A percentile compares a stretch with the other conserved stretches of the same genome.
Conservation (phyloP, 2,113 vertebrate genomes). For the Campylorhamphus procurvoides region DNA sequence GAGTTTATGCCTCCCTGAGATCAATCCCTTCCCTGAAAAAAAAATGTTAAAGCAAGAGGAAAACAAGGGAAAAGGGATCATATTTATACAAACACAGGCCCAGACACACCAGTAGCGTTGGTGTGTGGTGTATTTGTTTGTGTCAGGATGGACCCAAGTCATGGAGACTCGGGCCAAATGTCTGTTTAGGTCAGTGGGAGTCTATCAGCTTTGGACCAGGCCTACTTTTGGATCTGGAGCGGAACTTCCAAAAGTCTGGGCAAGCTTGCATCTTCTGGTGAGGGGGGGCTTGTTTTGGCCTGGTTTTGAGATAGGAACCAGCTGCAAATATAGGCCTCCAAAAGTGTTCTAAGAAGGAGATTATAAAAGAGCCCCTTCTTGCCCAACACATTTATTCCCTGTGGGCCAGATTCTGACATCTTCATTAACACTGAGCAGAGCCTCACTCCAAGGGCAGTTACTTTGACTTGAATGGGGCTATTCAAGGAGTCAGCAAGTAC, state of each 20-base stretch:
- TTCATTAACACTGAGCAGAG: constrained; percentile 47
- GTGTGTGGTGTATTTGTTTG: not conserved
- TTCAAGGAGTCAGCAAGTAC: constrained; percentile 42
- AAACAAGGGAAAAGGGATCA: not conserved
- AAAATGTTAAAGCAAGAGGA: not conserved
- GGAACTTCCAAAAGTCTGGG: constrained; percentile 36
- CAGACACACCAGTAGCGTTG: not conserved
- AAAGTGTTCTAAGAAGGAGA: constrained; percentile 55
- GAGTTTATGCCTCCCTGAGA: constrained; percentile 43
- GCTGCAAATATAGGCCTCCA: constrained; percentile 50
- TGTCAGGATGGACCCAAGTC: not conserved
- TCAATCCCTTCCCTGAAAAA: not conserved
- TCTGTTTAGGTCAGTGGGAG: constrained; percentile 1
- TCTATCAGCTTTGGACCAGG: constrained; percentile 5
- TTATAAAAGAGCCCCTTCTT: constrained; percentile 62
- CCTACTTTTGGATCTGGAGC: not conserved
- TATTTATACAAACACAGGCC: not conserved
- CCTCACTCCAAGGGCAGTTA: not conserved
- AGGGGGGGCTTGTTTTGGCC: constrained; percentile 37
- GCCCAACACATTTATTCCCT: not conserved
- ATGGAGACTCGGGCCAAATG: not conserved
- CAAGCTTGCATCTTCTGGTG: not conserved
- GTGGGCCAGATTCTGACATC: not conserved
- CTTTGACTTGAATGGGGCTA: not conserved
- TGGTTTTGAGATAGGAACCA: constrained; percentile 50